These are phyloP conservation scores for Chironomus riparius DNA, from an alignment of 2,888 invertebrate species.

Conservation along the genomic window DNA sequence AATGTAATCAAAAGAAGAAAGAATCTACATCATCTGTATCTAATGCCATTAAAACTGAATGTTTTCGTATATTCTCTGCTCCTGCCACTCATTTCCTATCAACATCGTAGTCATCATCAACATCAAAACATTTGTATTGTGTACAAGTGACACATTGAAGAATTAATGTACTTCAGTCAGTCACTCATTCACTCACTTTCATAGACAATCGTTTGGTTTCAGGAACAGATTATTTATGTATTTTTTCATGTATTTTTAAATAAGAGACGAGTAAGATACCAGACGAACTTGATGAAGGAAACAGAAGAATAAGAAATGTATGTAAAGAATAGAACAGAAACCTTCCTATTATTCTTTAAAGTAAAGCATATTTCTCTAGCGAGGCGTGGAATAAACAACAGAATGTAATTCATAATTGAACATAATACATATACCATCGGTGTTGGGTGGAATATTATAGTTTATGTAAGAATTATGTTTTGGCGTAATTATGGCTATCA, in stretches of 20 bases:
- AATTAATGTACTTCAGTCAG: background rate
- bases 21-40: background rate
- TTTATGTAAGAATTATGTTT: conserved; percentile 18
- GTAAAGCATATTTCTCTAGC: background rate
- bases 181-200: background rate
- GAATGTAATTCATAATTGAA: conserved; percentile 20
- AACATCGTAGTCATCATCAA: background rate
- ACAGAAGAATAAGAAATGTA: no score
- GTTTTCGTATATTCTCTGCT: background rate
- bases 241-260: no score
- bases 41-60: no score
- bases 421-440: background rate
- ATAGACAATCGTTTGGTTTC: no score
- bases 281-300: no score
- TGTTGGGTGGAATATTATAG: background rate
- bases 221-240: no score
- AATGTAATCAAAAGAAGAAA: background rate
- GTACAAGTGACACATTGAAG: background rate
- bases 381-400: background rate
- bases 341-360: no score
- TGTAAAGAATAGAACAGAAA: no score
- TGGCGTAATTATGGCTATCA: conserved; percentile 15
- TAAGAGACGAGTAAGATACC: no score
- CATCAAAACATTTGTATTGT: background rate
- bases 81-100: background rate